Conservation (phyloP, 2,797 vertebrate species). For the Megalops cyprinoides region DNA sequence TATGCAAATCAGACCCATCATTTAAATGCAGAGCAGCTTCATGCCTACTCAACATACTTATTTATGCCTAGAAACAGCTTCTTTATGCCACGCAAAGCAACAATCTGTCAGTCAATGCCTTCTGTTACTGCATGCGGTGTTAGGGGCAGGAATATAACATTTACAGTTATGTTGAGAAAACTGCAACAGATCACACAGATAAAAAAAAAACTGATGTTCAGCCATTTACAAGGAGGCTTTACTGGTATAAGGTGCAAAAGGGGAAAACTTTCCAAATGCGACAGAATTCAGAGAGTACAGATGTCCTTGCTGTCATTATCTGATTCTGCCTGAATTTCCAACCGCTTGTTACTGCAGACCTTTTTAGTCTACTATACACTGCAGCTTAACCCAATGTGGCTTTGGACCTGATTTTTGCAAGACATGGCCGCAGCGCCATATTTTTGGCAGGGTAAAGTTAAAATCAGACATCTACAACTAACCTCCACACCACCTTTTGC, state of each 20-base stretch:
- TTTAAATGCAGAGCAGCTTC: too few species aligned
- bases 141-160: too few species aligned
- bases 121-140: too few species aligned
- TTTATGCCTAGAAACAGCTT: too few species aligned
- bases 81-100: too few species aligned
- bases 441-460: not conserved
- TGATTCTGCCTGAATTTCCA: too few species aligned
- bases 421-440: not conserved
- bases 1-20: constrained; percentile 5
- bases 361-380: not conserved
- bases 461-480: not conserved
- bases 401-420: not conserved
- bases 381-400: not conserved
- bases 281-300: too few species aligned
- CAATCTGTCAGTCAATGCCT: too few species aligned
- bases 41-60: too few species aligned
- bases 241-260: not conserved
- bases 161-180: too few species aligned
- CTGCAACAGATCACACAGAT: not conserved
- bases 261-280: not conserved
- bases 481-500: not conserved
- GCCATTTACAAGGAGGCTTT: not conserved
- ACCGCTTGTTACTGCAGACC: not conserved
- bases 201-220: not conserved
- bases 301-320: too few species aligned